These are phyloP conservation scores for Trypoxylon attenuatum DNA, from an alignment of 2,888 invertebrate genomes.

Conservation along the genomic window DNA sequence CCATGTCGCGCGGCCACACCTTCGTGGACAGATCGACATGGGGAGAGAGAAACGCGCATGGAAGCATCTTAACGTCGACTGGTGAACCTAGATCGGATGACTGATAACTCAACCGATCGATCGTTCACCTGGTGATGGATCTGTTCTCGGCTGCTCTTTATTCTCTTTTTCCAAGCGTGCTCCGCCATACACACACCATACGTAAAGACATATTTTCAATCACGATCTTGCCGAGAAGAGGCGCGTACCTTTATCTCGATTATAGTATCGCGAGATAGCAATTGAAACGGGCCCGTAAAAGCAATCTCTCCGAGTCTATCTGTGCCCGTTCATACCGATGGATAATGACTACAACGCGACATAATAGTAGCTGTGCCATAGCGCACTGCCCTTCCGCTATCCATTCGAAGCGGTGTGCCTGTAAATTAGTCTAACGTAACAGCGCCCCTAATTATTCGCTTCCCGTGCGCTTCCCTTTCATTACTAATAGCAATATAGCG, in stretches of 20 bases:
- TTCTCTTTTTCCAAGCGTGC: conserved; percentile 23
- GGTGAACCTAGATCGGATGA: conserved; percentile 59
- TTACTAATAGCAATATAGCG: no score
- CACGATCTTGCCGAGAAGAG: conserved; percentile 32
- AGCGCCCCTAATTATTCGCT: background rate
- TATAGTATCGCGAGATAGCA: conserved; percentile 35
- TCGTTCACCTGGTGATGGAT: conserved; percentile 62
- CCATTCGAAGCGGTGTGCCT: no score
- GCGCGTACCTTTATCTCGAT: conserved; percentile 49
- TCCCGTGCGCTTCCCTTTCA: background rate
- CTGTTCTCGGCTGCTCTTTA: conserved; percentile 57
- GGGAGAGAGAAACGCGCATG: conserved; percentile 27
- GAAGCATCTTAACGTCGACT: conserved; percentile 28
- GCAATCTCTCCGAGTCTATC: conserved; percentile 41
- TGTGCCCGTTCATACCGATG: conserved; percentile 5
- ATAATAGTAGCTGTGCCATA: no score
- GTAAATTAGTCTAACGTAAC: background rate
- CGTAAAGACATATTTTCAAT: conserved; percentile 49
- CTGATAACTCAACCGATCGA: conserved; percentile 62
- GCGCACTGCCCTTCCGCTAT: no score
- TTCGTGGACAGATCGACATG: conserved; percentile 36
- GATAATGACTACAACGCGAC: conserved; percentile 35
- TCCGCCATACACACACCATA: conserved; percentile 27
- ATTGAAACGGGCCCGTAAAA: conserved; percentile 34
- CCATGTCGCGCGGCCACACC: conserved; percentile 53